Percentiles rank a stretch among this genome's conserved stretches.
These are phyloP conservation scores for Apamea epomidion DNA, from an alignment of 2,888 invertebrate species.

Conservation along the genomic window DNA sequence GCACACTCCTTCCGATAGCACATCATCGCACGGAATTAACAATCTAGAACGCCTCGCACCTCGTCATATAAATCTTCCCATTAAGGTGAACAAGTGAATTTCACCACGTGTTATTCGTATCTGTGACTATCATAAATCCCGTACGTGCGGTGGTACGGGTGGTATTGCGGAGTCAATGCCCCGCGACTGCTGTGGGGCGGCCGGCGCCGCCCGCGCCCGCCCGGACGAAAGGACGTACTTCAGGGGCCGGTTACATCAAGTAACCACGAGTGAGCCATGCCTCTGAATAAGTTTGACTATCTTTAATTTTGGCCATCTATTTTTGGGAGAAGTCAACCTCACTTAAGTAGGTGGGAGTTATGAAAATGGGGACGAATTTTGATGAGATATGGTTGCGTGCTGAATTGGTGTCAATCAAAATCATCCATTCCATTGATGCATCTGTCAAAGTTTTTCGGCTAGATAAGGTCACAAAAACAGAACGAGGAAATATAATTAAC, in stretches of 20 bases:
- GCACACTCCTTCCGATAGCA: conserved; percentile 59
- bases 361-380: conserved; percentile 13
- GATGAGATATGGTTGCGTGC: background rate
- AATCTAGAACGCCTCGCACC: conserved; percentile 59
- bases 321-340: background rate
- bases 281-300: conserved; percentile 43
- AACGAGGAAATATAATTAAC: conserved; percentile 33
- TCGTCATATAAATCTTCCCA: conserved; percentile 73
- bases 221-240: conserved; percentile 76
- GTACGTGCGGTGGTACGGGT: conserved; percentile 69
- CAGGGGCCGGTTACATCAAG: conserved; percentile 66
- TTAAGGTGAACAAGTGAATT: conserved; percentile 77
- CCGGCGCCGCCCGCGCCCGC: conserved; percentile 67
- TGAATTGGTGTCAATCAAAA: background rate
- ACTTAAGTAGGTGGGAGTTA: conserved; percentile 9
- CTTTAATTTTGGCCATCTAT: conserved; percentile 30
- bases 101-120: conserved; percentile 76
- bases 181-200: conserved; percentile 72
- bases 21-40: conserved; percentile 65
- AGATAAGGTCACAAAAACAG: background rate
- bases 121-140: conserved; percentile 76
- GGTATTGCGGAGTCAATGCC: conserved; percentile 68
- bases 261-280: conserved; percentile 59
- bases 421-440: background rate
- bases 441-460: background rate